Evolutionary conservation across 2,797 vertebrate genomes (phyloP), one percentile per base, ranked within the genome.

Genomic region (Erithacus rubecula): DNA sequence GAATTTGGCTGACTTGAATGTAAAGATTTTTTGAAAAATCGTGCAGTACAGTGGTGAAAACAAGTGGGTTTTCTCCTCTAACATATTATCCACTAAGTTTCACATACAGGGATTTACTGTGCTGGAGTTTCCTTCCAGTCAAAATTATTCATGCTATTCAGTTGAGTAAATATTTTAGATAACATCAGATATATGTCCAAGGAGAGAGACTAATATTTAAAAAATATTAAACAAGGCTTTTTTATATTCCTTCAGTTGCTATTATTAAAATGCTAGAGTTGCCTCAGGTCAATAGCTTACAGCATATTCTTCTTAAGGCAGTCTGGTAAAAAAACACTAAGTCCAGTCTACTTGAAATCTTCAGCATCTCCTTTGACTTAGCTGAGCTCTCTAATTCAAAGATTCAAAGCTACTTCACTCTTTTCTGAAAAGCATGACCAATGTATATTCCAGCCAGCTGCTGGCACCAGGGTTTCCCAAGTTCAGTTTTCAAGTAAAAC

Each of bases 131-230:
- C 36, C 55, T 91, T 76, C 76, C 63, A 70, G 59, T 60, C 60
- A 82, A 93, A 86, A 46, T 62, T 81, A 72, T 65, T 92, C 49
- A 39, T 69, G 72, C 41, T 80, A 81, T 63, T 81, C 5, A 4
- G 18, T 76, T 90, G 88, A 88, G 29, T 89, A 96, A 83, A 87
- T 81, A 89, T 69, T 92, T 78, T 81, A 79, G 32, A 43, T 90
- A 70, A 20, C 8, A 59, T 93, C 34, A 76, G 51, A 59, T 79
- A 69, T 24, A 44, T 4, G 24, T 85, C 62, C 55, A 86, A 89
- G 58, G 17, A 94, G 34, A 64, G 22, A 82, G 15, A 69, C 7
- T 63, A 81, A 69, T 65, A 79, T 83, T 69, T 89, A 0, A 85
- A 83, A 83, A 93, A 37, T 22, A 75, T 46, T 82, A 81, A 85